A percentile compares a stretch with the other conserved stretches of the same genome.
Evolutionary conservation across 1,140 invertebrate species (phyloP).

Genomic region (Tetramorium parvispinum): DNA sequence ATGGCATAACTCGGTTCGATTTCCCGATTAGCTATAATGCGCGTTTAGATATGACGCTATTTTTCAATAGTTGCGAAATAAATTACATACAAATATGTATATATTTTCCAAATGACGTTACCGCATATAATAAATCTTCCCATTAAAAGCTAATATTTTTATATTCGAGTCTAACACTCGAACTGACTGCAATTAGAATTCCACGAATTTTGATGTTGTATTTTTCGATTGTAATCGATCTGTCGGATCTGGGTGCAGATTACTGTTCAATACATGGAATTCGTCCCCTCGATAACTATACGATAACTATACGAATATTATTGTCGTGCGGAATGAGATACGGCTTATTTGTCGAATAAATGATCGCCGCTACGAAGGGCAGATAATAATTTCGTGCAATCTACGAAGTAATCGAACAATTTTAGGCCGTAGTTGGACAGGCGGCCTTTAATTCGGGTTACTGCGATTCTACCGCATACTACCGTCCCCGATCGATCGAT

Average conservation of each 20-base stretch:
- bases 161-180: neutral
- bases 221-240: neutral
- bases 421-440: slow-evolving; percentile 11
- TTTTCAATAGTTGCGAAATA: neutral
- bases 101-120: neutral
- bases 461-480: slow-evolving; percentile 66
- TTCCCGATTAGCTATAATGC: slow-evolving; percentile 46
- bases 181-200: neutral
- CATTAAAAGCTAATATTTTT: neutral
- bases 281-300: slow-evolving; percentile 9
- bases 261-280: slow-evolving; percentile 20
- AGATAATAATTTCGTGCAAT: slow-evolving; percentile 50
- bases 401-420: slow-evolving; percentile 53
- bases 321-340: slow-evolving; percentile 27
- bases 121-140: neutral
- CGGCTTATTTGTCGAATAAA: slow-evolving; percentile 49
- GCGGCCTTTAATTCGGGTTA: slow-evolving; percentile 67
- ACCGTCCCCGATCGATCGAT: slow-evolving; percentile 68
- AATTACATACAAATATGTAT: neutral
- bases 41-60: slow-evolving; percentile 4
- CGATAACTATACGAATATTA: slow-evolving; percentile 26
- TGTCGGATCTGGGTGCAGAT: neutral
- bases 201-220: neutral
- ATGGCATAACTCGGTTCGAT: slow-evolving; percentile 21
- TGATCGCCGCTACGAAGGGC: slow-evolving; percentile 23